A percentile compares a stretch with the other conserved stretches of the same genome.
These are phyloP conservation scores for Stigmatopora argus DNA, from an alignment of 2,113 vertebrate species.

Conservation along the genomic window DNA sequence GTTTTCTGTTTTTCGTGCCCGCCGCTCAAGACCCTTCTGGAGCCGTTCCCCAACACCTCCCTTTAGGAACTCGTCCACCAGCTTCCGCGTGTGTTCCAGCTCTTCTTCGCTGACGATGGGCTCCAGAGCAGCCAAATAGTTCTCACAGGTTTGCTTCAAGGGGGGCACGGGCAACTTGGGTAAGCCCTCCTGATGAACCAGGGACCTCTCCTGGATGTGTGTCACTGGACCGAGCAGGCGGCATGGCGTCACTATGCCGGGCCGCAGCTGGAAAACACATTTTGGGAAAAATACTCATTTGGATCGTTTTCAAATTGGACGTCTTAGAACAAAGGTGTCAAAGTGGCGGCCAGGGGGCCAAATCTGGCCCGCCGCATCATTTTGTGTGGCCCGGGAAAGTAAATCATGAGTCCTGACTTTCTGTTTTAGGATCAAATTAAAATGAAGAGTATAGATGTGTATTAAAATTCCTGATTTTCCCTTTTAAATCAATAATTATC, in stretches of 20 bases:
- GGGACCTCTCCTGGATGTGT: slow-evolving; percentile 69
- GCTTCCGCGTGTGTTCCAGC: slow-evolving; percentile 74
- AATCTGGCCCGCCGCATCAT: too few species aligned
- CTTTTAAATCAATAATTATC: too few species aligned
- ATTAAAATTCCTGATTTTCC: too few species aligned
- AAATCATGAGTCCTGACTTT: too few species aligned
- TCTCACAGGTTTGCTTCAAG: slow-evolving; percentile 82
- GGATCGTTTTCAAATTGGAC: background rate
- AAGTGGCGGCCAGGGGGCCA: too few species aligned
- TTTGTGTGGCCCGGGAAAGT: too few species aligned
- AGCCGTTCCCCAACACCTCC: slow-evolving; percentile 88
- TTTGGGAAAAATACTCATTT: background rate
- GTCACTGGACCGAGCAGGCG: slow-evolving; percentile 72
- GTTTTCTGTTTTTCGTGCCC: slow-evolving; percentile 85
- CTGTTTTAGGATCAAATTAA: too few species aligned
- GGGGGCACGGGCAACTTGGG: slow-evolving; percentile 73
- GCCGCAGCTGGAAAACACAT: slow-evolving; percentile 55
- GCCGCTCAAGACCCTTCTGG: slow-evolving; percentile 86
- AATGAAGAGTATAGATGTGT: too few species aligned
- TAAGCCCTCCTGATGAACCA: slow-evolving; percentile 65
- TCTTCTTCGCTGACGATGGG: slow-evolving; percentile 87
- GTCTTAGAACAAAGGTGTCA: too few species aligned
- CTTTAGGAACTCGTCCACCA: slow-evolving; percentile 79
- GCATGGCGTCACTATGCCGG: slow-evolving; percentile 67
- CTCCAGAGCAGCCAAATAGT: slow-evolving; percentile 80